Base-by-base conservation (phyloP, 2,797 vertebrate genomes). In the Lerista edwardsae region DNA sequence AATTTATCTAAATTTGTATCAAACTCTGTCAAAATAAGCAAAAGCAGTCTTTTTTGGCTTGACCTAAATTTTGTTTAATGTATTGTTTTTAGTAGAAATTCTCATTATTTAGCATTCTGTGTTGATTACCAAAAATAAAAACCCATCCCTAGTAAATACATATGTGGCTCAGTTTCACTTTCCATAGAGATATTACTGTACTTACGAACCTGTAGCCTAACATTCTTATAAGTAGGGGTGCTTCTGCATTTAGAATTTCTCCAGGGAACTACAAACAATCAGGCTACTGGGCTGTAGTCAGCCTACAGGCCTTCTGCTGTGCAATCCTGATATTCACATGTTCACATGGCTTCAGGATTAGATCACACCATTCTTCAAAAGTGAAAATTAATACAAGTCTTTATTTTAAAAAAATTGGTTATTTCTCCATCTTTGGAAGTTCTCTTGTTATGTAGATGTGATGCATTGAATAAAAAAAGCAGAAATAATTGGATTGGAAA, bases 341-440 rank as follows among this genome's bases (percentile, higher is more conserved):
- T 65, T 27, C 75, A 75, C 44, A 14, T 62, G 9, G 41, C 85
- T 88, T n/a, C 47, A 17, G 34, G 44, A 25, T 87, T 62, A 74
- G 61, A 79, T 1, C 0, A 0, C 5, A 36, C 80, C 74, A 41
- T 69, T 72, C 86, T 90, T 64, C 62, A 34, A 79, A 65, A 69
- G 19, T 64, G 21, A 69, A 80, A 85, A 82, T 57, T 6, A 0
- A 0, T 1, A 12, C 25, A 8, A 3, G 8, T 25, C 27, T 86
- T 68, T 6, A 47, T n/a, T n/a, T 23, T 75, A 34, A 68, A n/a
- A 75, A n/a, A 14, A 51, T 0, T 73, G 67, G 25, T 82, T 39
- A 2, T 34, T 68, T 85, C 72, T 17, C 2, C 55, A 78, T 57
- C 59, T 47, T 62, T 74, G 1, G 9, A 44, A 62, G 19, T n/a